Conservation (phyloP, 2,797 vertebrate species). For the Myioborus melanocephalus region DNA sequence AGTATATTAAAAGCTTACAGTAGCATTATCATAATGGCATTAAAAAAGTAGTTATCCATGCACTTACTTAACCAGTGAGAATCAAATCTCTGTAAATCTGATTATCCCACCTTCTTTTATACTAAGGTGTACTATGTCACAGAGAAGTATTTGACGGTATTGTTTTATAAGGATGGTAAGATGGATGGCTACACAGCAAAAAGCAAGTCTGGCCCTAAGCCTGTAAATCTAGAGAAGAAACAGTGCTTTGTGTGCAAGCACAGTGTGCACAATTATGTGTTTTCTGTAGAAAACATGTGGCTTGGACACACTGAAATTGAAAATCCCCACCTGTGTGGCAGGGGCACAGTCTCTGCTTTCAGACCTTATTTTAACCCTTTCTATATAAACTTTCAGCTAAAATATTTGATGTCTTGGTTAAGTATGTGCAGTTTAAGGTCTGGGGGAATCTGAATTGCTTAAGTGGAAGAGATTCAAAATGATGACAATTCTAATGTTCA, state of each 20-base stretch:
- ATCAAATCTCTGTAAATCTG: conserved; percentile 21
- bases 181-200: neutral
- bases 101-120: conserved; percentile 1
- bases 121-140: neutral
- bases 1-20: neutral
- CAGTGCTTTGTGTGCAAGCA: neutral
- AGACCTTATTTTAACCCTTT: neutral
- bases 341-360: neutral
- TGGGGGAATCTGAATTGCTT: neutral
- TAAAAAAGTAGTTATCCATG: neutral
- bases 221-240: neutral
- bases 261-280: neutral
- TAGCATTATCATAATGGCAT: neutral
- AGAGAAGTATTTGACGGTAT: neutral
- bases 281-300: neutral
- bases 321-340: neutral
- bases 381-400: neutral
- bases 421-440: neutral
- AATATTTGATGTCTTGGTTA: neutral
- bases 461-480: neutral
- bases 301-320: neutral
- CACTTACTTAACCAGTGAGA: neutral
- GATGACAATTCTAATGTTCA: neutral
- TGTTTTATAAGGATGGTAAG: neutral
- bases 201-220: neutral